Conservation (phyloP, 2,888 invertebrate species). For the Aspidiotus rigidus region DNA sequence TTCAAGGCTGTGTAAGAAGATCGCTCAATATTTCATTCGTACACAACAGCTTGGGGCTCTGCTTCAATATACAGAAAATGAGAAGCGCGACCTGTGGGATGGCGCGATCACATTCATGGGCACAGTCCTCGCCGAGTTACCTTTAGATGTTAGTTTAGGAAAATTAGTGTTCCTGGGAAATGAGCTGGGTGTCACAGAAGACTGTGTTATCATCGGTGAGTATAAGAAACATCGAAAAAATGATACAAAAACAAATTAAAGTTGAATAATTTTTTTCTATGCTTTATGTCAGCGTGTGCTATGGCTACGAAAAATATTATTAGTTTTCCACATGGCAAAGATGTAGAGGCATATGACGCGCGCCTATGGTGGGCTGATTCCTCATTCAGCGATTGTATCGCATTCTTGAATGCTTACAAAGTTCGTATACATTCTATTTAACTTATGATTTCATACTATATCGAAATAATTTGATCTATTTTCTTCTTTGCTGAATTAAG, state of each 20-base stretch:
- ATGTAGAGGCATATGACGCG: slow-evolving; percentile 61
- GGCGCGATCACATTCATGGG: slow-evolving; percentile 85
- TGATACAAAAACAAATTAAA: too few relatives aligned
- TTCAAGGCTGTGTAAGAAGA: too few relatives aligned
- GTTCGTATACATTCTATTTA: slow-evolving; percentile 44
- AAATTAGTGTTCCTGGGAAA: slow-evolving; percentile 81
- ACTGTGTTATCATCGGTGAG: slow-evolving; percentile 70
- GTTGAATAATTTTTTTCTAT: not conserved
- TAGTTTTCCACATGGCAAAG: slow-evolving; percentile 59
- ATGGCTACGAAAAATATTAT: slow-evolving; percentile 74
- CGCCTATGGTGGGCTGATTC: slow-evolving; percentile 73
- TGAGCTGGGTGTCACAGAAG: slow-evolving; percentile 73
- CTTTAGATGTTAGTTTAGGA: slow-evolving; percentile 69
- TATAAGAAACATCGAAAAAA: too few relatives aligned
- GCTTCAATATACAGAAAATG: slow-evolving; percentile 44
- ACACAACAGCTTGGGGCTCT: slow-evolving; percentile 64
- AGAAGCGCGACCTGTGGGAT: slow-evolving; percentile 52
- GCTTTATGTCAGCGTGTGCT: slow-evolving; percentile 58
- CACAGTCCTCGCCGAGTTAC: slow-evolving; percentile 67
- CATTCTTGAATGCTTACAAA: slow-evolving; percentile 67
- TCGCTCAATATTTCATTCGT: too few relatives aligned
- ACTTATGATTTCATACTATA: too few relatives aligned
- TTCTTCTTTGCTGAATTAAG: too few relatives aligned
- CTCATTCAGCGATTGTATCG: slow-evolving; percentile 75
- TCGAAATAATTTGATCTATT: too few relatives aligned